phyloP scores from a whole-genome alignment of 2,797 vertebrate genomes.

The Darevskia mixta region DNA sequence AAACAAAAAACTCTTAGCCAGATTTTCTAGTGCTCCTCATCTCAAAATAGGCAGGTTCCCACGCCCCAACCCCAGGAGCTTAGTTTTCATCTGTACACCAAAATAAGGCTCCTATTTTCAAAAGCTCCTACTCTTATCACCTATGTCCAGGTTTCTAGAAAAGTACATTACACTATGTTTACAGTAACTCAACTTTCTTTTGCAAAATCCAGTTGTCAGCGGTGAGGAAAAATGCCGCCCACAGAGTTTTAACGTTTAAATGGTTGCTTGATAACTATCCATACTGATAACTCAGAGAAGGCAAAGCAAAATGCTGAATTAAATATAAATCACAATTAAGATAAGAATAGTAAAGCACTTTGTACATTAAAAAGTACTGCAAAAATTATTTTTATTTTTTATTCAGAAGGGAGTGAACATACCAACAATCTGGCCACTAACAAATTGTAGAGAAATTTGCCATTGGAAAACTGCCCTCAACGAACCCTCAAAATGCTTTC shows the following conservation, averaged over 20 bases:
- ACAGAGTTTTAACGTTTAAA: slow-evolving; percentile 29
- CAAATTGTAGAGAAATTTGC: neutral
- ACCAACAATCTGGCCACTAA: neutral
- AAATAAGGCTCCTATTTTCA: slow-evolving; percentile 33
- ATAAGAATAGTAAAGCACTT: slow-evolving; percentile 26
- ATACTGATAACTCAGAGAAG: slow-evolving; percentile 15
- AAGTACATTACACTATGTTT: slow-evolving; percentile 34
- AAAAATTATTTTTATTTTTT: slow-evolving; percentile 1
- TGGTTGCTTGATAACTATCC: slow-evolving; percentile 34
- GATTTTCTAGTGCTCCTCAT: neutral
- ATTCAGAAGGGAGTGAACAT: neutral
- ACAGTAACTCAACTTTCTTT: slow-evolving; percentile 37
- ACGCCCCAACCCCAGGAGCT: neutral
- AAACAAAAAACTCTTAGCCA: neutral
- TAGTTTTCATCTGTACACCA: slow-evolving; percentile 21
- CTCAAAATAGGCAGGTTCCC: neutral
- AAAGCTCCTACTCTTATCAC: slow-evolving; percentile 42
- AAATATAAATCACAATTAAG: slow-evolving; percentile 32
- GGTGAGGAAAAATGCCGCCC: slow-evolving; percentile 32
- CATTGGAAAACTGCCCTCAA: neutral
- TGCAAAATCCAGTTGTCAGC: slow-evolving; percentile 35
- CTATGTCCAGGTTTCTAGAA: slow-evolving; percentile 36
- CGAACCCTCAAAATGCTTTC: neutral
- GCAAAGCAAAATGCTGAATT: slow-evolving; percentile 37
- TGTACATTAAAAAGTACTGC: neutral